Percentiles rank a stretch among this genome's conserved stretches.
These are phyloP conservation scores for Cryptotermes secundus DNA, from an alignment of 1,140 invertebrate species.

Conservation along the genomic window DNA sequence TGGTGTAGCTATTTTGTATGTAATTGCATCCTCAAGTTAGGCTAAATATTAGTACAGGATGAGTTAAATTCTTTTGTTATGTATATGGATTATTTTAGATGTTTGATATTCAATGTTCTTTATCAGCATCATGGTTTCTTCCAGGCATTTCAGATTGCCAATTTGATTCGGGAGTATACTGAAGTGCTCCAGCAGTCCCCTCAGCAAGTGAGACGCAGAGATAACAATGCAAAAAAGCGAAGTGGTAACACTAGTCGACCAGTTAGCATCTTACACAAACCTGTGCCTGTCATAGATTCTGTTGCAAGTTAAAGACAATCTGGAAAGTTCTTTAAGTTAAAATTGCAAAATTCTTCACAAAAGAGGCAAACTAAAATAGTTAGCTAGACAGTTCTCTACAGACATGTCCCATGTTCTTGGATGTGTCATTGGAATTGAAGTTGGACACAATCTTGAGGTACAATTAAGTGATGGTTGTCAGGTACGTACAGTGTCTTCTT, in stretches of 20 bases:
- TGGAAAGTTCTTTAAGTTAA: too few species aligned
- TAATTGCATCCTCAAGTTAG: too few species aligned
- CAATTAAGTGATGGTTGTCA: neutral
- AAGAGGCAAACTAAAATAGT: neutral
- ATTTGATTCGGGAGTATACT: constrained; percentile 89
- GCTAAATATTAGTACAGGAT: too few species aligned
- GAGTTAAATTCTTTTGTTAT: too few species aligned
- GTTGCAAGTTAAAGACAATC: constrained; percentile 46
- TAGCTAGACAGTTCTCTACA: neutral
- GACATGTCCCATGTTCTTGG: neutral
- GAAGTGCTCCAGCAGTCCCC: constrained; percentile 64
- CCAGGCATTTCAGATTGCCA: constrained; percentile 90
- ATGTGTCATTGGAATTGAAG: neutral
- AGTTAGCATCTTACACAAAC: constrained; percentile 55
- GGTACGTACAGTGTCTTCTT: too few species aligned
- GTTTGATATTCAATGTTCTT: too few species aligned
- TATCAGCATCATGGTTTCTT: constrained; percentile 39
- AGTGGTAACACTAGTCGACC: constrained; percentile 43
- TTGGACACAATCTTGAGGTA: constrained; percentile 16
- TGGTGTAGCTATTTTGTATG: too few species aligned
- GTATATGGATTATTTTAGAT: too few species aligned
- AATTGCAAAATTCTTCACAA: neutral
- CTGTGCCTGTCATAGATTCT: constrained; percentile 55
- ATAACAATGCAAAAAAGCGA: constrained; percentile 35
- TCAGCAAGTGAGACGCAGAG: constrained; percentile 31